These are phyloP conservation scores for Troides helena DNA, from an alignment of 2,888 invertebrate genomes.

Conservation along the genomic window DNA sequence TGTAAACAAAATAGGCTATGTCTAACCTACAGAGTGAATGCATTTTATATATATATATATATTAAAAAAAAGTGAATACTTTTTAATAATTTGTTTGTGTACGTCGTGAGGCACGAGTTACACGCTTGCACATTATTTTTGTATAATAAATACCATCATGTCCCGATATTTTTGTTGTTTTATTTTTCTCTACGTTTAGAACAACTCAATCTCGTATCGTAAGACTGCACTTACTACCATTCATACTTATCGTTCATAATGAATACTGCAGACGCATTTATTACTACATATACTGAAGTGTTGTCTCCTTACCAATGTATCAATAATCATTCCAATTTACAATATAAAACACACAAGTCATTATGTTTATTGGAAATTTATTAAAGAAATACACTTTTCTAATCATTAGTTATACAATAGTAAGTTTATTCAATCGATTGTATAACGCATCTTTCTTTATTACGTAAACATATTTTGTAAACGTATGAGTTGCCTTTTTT, in stretches of 20 bases:
- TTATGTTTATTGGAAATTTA: too few relatives aligned
- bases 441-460: slow-evolving; percentile 27
- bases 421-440: too few relatives aligned
- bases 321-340: too few relatives aligned
- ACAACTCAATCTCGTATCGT: neutral
- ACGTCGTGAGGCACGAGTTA: slow-evolving; percentile 75
- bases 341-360: too few relatives aligned
- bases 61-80: slow-evolving; percentile 50
- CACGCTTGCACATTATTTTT: slow-evolving; percentile 80
- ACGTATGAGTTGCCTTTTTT: slow-evolving; percentile 58
- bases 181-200: slow-evolving; percentile 49
- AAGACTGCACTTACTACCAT: neutral
- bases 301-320: too few relatives aligned
- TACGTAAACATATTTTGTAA: slow-evolving; percentile 56
- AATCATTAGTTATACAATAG: neutral
- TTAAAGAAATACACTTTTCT: neutral
- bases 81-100: slow-evolving; percentile 75
- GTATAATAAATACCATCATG: slow-evolving; percentile 80
- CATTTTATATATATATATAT: slow-evolving; percentile 60
- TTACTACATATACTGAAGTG: too few relatives aligned
- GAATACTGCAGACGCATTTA: neutral
- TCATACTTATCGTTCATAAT: neutral
- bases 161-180: slow-evolving; percentile 71
- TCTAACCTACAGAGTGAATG: slow-evolving; percentile 77
- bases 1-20: slow-evolving; percentile 74